Evolutionary conservation across 2,113 vertebrate genomes (phyloP), one percentile per base, ranked within the genome.

Genomic region (Tachycineta bicolor): DNA sequence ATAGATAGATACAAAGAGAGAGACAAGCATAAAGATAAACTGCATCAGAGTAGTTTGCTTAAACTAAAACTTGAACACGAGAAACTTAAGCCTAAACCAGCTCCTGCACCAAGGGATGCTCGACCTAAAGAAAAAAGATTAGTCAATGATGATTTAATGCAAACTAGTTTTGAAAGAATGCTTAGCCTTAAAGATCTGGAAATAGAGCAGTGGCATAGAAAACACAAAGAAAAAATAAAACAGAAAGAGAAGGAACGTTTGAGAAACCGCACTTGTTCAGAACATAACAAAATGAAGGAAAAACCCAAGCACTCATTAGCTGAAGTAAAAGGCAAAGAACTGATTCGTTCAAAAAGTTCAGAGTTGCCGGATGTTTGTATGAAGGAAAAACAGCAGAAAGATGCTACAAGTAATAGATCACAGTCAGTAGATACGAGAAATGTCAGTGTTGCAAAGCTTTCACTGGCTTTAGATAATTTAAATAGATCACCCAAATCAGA

Each of bases 131-230:
- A 99, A 79, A 99, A 99, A 86, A 98, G 99, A 69, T 97, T 99
- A 19, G 99, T 99, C n/a, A 99, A 99, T 0, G 99, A 99, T 55
- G 99, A 99, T 96, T 97, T 99, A 93, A 99, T 99, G 99, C 99
- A 99, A 97, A 99, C 99, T 67, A 99, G 99, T 97, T 99, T 99
- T 37, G 99, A 99, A 97, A 98, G 99, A 86, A 99, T 99, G 99
- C 98, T 99, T 58, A 99, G 99, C 90, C 97, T 99, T 77, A 99
- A 99, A 96, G 99, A 99, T 94, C 97, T 99, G 92, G 99, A 99
- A 97, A 99, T 99, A 84, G 99, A 99, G 96, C 99, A 99, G 96
- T 99, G 99, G 99, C 99, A 99, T 53, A 99, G 98, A 74, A 99
- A 99, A 68, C 99, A 99, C 83, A 98, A 99, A 97, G 99, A 99